These are phyloP conservation scores for Columba janthina DNA, from an alignment of 2,113 vertebrate species.

Conservation along the genomic window DNA sequence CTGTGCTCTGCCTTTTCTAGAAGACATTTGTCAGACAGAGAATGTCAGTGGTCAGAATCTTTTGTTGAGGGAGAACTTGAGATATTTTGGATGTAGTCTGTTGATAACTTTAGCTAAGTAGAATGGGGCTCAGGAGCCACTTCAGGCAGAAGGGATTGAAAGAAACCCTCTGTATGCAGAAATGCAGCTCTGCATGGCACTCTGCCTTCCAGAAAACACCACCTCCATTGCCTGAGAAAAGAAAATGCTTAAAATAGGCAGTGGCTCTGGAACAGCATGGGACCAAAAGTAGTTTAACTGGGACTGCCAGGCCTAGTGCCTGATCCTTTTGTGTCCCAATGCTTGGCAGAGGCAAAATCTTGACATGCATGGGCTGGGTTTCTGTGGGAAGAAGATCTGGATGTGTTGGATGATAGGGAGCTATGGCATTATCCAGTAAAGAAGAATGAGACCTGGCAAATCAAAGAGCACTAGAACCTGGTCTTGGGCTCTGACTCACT, in stretches of 20 bases:
- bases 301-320: neutral
- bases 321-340: neutral
- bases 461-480: neutral
- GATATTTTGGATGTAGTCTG: neutral
- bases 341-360: neutral
- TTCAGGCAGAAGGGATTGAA: neutral
- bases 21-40: neutral
- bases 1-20: neutral
- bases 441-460: neutral
- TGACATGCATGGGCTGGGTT: neutral
- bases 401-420: neutral
- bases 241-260: constrained; percentile 24
- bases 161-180: neutral
- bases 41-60: neutral
- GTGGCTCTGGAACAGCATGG: neutral
- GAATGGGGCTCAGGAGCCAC: neutral
- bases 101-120: neutral
- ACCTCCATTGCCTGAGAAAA: neutral
- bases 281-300: neutral
- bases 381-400: neutral
- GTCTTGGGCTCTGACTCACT: neutral
- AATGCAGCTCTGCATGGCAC: neutral
- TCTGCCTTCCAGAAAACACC: neutral
- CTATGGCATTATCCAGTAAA: neutral
- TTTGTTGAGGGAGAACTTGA: neutral